Conservation (phyloP, 2,797 vertebrate species). For the Chromobotia macracanthus region DNA sequence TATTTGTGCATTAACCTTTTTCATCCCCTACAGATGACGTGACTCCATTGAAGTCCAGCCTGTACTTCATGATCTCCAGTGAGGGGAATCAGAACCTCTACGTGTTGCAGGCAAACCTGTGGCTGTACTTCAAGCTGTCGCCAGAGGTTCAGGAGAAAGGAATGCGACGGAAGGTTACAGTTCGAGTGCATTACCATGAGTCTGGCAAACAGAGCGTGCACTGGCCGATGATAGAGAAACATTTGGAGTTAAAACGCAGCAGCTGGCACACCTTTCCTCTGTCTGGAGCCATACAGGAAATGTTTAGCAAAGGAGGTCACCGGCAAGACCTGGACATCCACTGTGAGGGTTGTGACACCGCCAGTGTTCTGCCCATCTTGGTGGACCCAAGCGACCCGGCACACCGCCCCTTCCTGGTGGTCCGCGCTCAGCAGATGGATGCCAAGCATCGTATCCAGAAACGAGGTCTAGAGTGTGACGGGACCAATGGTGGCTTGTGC, state of each 20-base stretch:
- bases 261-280: conserved; percentile 98
- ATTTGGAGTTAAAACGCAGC: conserved; percentile 92
- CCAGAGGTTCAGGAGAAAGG: conserved; percentile 89
- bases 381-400: conserved; percentile 88
- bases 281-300: conserved; percentile 86
- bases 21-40: conserved; percentile 82
- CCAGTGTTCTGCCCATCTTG: conserved; percentile 85
- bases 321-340: conserved; percentile 93
- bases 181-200: conserved; percentile 91
- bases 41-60: conserved; percentile 82
- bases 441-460: conserved; percentile 95
- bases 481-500: conserved; percentile 89
- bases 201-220: conserved; percentile 62
- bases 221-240: conserved; percentile 92
- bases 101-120: conserved; percentile 93
- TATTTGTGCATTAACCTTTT: conserved; percentile 31
- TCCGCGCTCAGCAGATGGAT: conserved; percentile 87
- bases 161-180: conserved; percentile 86
- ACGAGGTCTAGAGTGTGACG: conserved; percentile 95
- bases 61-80: conserved; percentile 94
- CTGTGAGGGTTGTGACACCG: conserved; percentile 88
- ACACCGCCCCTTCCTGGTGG: conserved; percentile 94
- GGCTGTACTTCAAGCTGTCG: conserved; percentile 93
- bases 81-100: conserved; percentile 96
- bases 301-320: conserved; percentile 86